Evolutionary conservation across 2,888 invertebrate genomes (phyloP).

Genomic region (Branchellion lobata): DNA sequence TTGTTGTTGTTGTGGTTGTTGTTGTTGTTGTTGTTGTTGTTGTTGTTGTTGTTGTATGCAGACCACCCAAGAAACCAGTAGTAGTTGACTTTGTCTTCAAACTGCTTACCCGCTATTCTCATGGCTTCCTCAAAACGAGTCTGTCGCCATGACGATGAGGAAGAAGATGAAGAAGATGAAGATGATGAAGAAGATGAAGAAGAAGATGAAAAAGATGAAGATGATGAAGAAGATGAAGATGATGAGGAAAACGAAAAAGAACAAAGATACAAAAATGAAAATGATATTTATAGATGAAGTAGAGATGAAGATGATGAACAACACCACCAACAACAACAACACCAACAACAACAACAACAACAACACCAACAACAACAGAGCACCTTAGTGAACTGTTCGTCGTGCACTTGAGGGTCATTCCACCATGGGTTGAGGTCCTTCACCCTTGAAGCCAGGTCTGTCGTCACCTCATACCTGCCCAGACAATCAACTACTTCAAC

Average conservation of each 20-base stretch:
- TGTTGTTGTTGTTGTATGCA: too few species aligned
- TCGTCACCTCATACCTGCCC: slow-evolving; percentile 77
- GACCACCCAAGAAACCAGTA: too few species aligned
- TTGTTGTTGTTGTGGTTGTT: neutral
- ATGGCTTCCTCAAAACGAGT: slow-evolving; percentile 76
- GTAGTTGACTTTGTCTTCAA: slow-evolving; percentile 70
- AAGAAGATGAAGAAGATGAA: neutral
- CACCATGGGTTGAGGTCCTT: slow-evolving; percentile 79
- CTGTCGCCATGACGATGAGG: slow-evolving; percentile 51
- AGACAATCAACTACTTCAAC: slow-evolving; percentile 83
- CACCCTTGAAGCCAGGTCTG: slow-evolving; percentile 77
- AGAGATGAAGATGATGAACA: too few species aligned
- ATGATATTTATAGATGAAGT: neutral
- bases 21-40: neutral
- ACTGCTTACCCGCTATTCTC: slow-evolving; percentile 76
- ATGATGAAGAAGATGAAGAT: neutral
- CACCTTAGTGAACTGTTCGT: slow-evolving; percentile 53
- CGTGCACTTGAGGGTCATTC: slow-evolving; percentile 65
- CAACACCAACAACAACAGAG: neutral
- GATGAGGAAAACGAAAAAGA: neutral
- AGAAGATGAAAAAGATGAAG: neutral
- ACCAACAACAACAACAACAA: neutral
- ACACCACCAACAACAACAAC: too few species aligned
- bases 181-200: neutral
- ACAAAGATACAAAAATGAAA: neutral